phyloP scores from a whole-genome alignment of 2,113 vertebrate species.

The Electrona antarctica region DNA sequence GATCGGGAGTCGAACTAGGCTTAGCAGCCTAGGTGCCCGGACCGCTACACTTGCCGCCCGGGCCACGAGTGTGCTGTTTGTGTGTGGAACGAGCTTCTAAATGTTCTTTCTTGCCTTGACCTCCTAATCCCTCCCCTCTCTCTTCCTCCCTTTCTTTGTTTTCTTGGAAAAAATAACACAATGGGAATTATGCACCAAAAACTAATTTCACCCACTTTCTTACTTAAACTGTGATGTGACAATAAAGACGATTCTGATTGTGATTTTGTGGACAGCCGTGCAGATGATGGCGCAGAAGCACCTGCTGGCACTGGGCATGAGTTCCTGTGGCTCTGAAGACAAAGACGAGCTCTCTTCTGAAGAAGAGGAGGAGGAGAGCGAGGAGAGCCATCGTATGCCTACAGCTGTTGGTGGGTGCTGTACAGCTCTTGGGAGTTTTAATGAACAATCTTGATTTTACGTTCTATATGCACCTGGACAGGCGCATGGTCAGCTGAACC shows the following conservation, averaged over 20 bases:
- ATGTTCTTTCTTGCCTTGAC: too few species aligned
- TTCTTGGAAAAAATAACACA: neutral
- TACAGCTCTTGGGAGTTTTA: neutral
- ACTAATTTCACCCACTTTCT: too few species aligned
- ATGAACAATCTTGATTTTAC: neutral
- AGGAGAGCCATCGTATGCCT: slow-evolving; percentile 43
- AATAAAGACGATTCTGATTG: too few species aligned
- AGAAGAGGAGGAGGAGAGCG: slow-evolving; percentile 68
- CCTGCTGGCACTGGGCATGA: slow-evolving; percentile 81
- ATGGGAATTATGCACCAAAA: too few species aligned
- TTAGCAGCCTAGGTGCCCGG: too few species aligned
- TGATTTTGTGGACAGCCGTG: slow-evolving; percentile 77
- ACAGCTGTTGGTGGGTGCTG: slow-evolving; percentile 35
- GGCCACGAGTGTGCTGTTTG: too few species aligned
- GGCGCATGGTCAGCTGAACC: neutral
- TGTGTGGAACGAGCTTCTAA: too few species aligned
- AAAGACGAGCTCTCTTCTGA: slow-evolving; percentile 63
- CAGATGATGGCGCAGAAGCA: slow-evolving; percentile 91
- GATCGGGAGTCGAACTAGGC: too few species aligned
- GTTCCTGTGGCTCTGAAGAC: slow-evolving; percentile 69
- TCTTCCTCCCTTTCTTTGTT: neutral
- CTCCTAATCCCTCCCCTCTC: neutral
- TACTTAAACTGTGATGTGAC: too few species aligned
- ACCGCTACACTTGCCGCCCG: too few species aligned
- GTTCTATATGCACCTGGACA: neutral